A percentile compares a stretch with the other conserved stretches of the same genome.
Evolutionary conservation across 2,113 vertebrate genomes (phyloP).

Genomic region (Gymnorhina tibicen): DNA sequence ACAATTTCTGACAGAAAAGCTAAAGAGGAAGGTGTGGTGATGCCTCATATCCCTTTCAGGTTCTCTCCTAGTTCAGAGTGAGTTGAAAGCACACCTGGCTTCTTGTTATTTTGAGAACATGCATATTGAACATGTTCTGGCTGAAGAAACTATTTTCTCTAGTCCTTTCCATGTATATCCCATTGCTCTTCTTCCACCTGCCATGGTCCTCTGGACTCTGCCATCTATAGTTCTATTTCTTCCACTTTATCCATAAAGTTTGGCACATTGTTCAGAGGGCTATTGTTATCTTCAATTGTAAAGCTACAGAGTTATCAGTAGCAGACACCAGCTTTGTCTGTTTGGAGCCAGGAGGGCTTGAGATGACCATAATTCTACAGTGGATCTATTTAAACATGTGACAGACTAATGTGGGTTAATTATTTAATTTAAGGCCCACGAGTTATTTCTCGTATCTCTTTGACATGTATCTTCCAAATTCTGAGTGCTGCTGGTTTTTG

Average conservation of each 20-base stretch:
- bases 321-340: neutral
- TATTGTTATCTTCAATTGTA: neutral
- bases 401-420: neutral
- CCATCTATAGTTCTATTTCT: neutral
- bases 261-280: neutral
- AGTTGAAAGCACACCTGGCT: neutral
- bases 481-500: neutral
- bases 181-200: neutral
- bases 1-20: neutral
- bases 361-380: neutral
- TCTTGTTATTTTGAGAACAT: neutral
- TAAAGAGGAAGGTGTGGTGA: neutral
- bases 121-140: neutral
- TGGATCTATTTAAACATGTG: neutral
- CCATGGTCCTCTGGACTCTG: neutral
- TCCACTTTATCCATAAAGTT: neutral
- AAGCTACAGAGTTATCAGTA: neutral
- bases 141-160: neutral
- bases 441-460: neutral
- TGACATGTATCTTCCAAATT: neutral
- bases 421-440: neutral
- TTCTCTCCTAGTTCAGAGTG: neutral
- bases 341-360: neutral
- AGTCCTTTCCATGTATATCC: neutral
- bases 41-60: neutral